Conservation (phyloP, 2,113 vertebrate species). For the Crotophaga sulcirostris region DNA sequence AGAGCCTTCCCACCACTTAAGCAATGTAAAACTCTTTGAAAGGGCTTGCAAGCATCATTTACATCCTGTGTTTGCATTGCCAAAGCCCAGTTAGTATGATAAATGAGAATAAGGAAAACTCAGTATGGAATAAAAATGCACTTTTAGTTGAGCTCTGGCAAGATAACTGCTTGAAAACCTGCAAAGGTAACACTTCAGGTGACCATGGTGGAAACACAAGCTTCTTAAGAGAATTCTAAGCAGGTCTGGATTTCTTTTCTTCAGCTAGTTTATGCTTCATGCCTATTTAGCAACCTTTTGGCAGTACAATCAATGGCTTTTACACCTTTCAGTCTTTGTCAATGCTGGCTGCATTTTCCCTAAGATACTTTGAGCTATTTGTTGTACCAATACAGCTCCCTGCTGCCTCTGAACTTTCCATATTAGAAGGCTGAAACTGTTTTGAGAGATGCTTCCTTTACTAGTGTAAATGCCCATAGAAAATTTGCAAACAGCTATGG, state of each 20-base stretch:
- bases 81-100: not conserved
- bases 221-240: not conserved
- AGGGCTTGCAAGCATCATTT: not conserved
- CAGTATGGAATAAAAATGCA: not conserved
- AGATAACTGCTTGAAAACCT: not conserved
- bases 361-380: not conserved
- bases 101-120: not conserved
- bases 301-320: not conserved
- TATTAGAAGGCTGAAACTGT: fast-evolving
- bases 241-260: not conserved
- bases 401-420: not conserved
- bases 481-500: not conserved
- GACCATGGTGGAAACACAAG: not conserved
- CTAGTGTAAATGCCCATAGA: not conserved
- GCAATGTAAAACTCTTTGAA: not conserved
- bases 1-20: not conserved
- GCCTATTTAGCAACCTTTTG: not conserved
- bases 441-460: not conserved
- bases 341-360: not conserved
- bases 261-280: not conserved
- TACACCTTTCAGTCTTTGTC: not conserved
- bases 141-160: not conserved
- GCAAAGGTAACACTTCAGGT: not conserved
- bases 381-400: not conserved
- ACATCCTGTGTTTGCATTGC: not conserved